Percentiles rank a stretch among this genome's conserved stretches.
Conservation (phyloP, 1,140 invertebrate species). For the Eupristina koningsbergeri region DNA sequence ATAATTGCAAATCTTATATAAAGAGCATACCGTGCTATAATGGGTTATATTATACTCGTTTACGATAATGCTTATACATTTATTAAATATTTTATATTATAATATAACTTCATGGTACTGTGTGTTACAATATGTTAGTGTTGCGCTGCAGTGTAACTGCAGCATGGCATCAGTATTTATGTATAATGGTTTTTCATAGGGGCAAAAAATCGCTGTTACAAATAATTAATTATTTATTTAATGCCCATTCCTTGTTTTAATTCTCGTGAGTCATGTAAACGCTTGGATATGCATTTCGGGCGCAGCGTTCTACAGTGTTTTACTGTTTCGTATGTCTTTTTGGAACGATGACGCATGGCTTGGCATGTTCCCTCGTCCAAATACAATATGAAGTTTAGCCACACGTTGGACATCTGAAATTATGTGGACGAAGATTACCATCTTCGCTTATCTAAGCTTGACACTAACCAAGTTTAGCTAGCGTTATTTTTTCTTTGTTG, state of each 20-base stretch:
- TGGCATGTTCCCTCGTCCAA: conserved; percentile 17
- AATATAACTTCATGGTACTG: not conserved
- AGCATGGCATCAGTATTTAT: not conserved
- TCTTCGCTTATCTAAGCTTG: not conserved
- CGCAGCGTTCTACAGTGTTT: conserved; percentile 24
- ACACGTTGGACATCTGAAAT: conserved; percentile 41
- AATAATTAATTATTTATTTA: conserved; percentile 35
- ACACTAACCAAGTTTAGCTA: not conserved
- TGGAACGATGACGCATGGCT: conserved; percentile 13
- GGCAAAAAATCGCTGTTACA: not conserved
- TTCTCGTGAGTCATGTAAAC: conserved; percentile 18
- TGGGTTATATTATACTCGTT: not conserved
- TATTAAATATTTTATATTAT: not conserved
- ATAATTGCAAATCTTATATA: not conserved
- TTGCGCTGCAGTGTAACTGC: not conserved
- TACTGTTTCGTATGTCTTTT: conserved; percentile 14
- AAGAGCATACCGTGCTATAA: not conserved
- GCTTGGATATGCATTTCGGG: conserved; percentile 31
- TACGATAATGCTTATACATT: not conserved
- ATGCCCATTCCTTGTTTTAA: conserved; percentile 30
- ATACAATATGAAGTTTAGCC: conserved; percentile 26
- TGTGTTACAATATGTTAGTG: not conserved
- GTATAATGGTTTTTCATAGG: conserved; percentile 15
- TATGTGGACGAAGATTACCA: conserved; percentile 35
- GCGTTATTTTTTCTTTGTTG: not conserved